Conservation (phyloP, 2,888 invertebrate genomes). For the Callimorpha dominula region DNA sequence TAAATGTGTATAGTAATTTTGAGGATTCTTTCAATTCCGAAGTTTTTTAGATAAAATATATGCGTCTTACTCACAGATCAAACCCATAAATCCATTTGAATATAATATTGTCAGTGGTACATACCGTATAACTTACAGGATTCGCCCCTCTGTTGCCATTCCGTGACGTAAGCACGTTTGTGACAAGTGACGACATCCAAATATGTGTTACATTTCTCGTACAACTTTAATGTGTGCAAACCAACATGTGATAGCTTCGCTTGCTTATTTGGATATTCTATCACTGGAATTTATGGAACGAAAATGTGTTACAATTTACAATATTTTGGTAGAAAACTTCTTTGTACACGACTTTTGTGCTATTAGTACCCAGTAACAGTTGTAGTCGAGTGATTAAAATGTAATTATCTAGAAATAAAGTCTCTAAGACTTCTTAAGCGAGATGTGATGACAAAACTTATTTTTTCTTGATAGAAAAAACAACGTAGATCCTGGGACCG, state of each 20-base stretch:
- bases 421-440: not conserved
- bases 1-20: too few relatives aligned
- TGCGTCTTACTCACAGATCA: not conserved
- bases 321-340: not conserved
- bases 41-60: not conserved
- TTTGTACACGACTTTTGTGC: not conserved
- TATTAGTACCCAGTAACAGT: not conserved
- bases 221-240: constrained; percentile 21
- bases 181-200: constrained; percentile 17
- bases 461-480: too few relatives aligned
- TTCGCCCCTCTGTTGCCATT: not conserved
- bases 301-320: constrained; percentile 3
- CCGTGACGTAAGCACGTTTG: constrained; percentile 16
- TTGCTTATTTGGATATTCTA: constrained; percentile 1
- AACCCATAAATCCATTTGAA: not conserved
- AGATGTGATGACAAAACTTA: too few relatives aligned
- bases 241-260: not conserved
- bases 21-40: too few relatives aligned
- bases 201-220: constrained; percentile 17
- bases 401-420: not conserved
- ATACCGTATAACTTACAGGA: not conserved
- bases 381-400: not conserved
- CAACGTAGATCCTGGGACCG: too few relatives aligned
- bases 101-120: not conserved
- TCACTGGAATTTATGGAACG: not conserved